These are phyloP conservation scores for Microtus oregoni DNA, from an alignment of 2,113 vertebrate species.

Conservation along the genomic window DNA sequence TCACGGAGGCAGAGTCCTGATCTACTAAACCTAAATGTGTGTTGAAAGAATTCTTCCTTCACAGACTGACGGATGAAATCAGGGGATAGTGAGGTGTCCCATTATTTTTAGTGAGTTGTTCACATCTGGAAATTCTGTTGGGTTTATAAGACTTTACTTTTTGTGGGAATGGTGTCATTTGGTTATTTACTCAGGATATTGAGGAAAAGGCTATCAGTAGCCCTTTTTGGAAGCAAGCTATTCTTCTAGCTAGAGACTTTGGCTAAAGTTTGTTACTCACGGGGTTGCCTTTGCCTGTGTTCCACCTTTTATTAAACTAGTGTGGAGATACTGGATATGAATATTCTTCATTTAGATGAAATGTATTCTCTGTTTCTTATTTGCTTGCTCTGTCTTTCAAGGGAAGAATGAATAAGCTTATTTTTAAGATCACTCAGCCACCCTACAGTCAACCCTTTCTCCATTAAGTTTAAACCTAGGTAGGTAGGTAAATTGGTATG, in stretches of 20 bases:
- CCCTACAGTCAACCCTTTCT: background rate
- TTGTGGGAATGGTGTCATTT: background rate
- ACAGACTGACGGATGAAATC: background rate
- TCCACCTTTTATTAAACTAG: background rate
- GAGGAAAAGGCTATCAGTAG: constrained; percentile 21
- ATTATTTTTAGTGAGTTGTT: constrained; percentile 30
- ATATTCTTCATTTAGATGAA: constrained; percentile 21
- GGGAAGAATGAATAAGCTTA: background rate
- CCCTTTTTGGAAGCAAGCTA: constrained; percentile 35
- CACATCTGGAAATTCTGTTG: background rate
- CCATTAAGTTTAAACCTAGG: background rate
- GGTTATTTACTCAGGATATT: constrained; percentile 32
- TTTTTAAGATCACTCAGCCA: background rate
- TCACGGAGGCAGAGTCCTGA: background rate
- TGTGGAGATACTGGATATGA: background rate
- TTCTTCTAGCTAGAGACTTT: background rate
- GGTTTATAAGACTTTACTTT: constrained; percentile 16
- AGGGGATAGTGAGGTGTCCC: background rate
- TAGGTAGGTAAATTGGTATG: background rate
- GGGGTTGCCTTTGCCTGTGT: constrained; percentile 3
- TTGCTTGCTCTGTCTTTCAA: background rate
- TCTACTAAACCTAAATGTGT: background rate
- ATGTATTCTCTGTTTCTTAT: background rate
- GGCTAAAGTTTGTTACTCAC: constrained; percentile 4
- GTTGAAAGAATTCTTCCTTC: background rate